These are phyloP conservation scores for Glareola pratincola DNA, from an alignment of 2,113 vertebrate genomes.

Conservation along the genomic window DNA sequence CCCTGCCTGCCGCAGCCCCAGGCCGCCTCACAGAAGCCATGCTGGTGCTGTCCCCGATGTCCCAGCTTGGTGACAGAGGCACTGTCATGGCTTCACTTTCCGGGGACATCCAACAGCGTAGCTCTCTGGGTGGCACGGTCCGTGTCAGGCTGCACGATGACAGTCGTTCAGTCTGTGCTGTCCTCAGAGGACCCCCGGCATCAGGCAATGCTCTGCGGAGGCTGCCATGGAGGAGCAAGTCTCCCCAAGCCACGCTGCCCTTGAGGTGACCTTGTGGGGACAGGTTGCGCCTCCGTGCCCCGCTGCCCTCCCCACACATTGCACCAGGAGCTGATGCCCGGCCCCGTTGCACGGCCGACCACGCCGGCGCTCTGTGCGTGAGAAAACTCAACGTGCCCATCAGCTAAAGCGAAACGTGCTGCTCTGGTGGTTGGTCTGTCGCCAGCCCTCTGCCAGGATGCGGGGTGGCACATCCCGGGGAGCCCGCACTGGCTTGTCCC, in stretches of 20 bases:
- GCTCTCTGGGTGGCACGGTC: background rate
- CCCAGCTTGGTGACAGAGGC: background rate
- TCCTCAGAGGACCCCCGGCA: background rate
- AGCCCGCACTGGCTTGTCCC: no score
- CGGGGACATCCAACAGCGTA: rapidly evolving
- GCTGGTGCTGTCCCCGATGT: rapidly evolving
- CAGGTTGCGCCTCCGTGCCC: background rate
- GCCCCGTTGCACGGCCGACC: rapidly evolving
- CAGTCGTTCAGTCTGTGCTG: background rate
- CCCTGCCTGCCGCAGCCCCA: background rate
- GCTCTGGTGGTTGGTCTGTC: background rate
- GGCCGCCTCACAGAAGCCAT: rapidly evolving
- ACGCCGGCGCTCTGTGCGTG: background rate
- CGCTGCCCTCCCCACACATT: rapidly evolving
- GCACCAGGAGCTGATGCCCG: background rate
- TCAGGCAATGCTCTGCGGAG: background rate
- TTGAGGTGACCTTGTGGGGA: background rate
- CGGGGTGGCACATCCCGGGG: rapidly evolving
- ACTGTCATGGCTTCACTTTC: no score
- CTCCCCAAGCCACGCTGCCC: background rate
- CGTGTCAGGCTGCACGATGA: rapidly evolving
- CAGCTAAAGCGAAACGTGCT: background rate
- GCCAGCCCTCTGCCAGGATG: background rate
- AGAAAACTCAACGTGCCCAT: rapidly evolving
- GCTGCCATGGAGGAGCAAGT: no score